These are phyloP conservation scores for Drosophila miranda DNA, from an alignment of 1,140 invertebrate species.

Conservation along the genomic window DNA sequence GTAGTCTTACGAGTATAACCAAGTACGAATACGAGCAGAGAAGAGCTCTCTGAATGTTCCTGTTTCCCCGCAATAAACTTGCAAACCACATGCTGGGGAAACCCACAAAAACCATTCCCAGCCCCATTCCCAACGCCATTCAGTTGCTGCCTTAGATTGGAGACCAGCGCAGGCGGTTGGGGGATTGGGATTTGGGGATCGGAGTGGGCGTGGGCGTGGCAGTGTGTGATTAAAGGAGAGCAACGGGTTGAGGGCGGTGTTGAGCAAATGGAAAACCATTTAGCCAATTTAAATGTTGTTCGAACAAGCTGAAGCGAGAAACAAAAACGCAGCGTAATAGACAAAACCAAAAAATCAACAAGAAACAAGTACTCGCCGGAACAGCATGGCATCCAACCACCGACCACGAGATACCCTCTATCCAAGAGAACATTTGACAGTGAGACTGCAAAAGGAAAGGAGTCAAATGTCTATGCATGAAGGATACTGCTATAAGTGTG, in stretches of 20 bases:
- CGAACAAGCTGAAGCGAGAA: constrained; percentile 36
- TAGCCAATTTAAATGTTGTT: constrained; percentile 67
- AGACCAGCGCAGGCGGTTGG: background rate
- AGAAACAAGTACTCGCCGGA: background rate
- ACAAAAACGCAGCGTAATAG: constrained; percentile 34
- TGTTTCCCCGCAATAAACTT: constrained; percentile 15
- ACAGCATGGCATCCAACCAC: too few relatives aligned
- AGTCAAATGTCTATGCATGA: too few relatives aligned
- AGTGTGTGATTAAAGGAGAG: background rate
- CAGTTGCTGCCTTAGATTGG: constrained; percentile 1
- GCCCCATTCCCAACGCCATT: background rate
- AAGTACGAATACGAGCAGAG: too few relatives aligned
- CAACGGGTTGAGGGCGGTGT: background rate
- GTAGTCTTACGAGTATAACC: too few relatives aligned
- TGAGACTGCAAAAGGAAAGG: too few relatives aligned
- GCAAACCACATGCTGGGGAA: constrained; percentile 11
- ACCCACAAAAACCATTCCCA: constrained; percentile 1
- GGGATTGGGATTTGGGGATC: too few relatives aligned
- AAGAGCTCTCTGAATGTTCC: background rate
- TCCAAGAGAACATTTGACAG: too few relatives aligned
- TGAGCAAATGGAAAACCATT: constrained; percentile 59
- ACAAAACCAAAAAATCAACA: constrained; percentile 54
- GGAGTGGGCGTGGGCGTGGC: background rate
- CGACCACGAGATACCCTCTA: too few relatives aligned
- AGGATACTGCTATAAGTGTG: too few relatives aligned